Evolutionary conservation across 64 coral and sea anemone species (phyloP), one percentile per base, ranked within the genome.

Genomic region (Cladopsammia gracilis): DNA sequence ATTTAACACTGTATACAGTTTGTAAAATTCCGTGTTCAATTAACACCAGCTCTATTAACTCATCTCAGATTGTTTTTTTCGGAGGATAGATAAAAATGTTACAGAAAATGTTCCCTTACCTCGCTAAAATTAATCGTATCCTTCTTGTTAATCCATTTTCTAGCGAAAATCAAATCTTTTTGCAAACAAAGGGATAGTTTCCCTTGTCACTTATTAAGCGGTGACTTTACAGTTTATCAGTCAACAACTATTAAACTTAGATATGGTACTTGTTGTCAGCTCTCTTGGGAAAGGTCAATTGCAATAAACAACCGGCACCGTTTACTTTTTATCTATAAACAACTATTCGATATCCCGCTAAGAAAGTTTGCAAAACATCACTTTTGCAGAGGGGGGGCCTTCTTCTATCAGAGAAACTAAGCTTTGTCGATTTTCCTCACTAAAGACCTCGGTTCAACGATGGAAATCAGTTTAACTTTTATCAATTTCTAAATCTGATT

Each of bases 231-330:
- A 84, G 22, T 25, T 84, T 46, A 50, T 47, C 46, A 43, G 19
- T 66, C 60, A 83, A 83, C 19, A n/a, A 47, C 66, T 47, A 50
- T 67, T 49, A 49, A 34, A 1, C 44, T 43, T 5, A 7, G 46
- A 19, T 64, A 20, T 84, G 80, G 80, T 84, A 84, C 80, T 84
- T 84, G 80, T 45, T 44, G 19, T 49, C 43, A 84, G 42, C 47
- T 45, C 3, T 20, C 18, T 84, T 67, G n/a, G 9, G 80, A 84
- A 84, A 84, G 80, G 80, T 84, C 80, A 50, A 18, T 67, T 84
- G 10, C 10, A 16, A 66, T 68, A 84, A 84, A 84, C 80, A 84
- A 84, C 80, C 80, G 62, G 80, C 47, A 14, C 5, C 66, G 45
- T 50, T 84, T 48, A 48, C 10, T 50, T 25, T 54, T 8, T 48